Evolutionary conservation across 2,113 vertebrate genomes (phyloP).

Genomic region (Ciconia maguari): DNA sequence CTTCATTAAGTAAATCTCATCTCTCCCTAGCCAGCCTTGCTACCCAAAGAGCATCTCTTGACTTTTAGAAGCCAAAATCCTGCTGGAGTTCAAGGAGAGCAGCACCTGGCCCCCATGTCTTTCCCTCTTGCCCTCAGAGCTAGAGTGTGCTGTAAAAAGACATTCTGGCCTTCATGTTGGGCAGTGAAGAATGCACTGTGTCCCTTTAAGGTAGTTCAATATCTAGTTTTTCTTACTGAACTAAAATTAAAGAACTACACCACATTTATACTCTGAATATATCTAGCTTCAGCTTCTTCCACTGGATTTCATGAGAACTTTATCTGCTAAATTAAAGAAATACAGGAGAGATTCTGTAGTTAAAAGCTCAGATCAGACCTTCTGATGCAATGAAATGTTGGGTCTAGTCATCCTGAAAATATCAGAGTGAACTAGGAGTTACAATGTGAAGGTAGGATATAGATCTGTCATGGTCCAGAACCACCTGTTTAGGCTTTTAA

Average conservation of each 20-base stretch:
- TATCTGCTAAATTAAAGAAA: not conserved
- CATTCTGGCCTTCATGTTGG: not conserved
- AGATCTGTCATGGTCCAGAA: not conserved
- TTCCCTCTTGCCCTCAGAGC: not conserved
- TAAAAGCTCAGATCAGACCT: not conserved
- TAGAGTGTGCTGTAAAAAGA: not conserved
- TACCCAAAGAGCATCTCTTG: not conserved
- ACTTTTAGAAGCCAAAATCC: not conserved
- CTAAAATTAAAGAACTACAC: not conserved
- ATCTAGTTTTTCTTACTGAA: not conserved
- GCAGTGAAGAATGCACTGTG: not conserved
- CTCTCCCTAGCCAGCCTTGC: not conserved
- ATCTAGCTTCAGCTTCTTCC: not conserved
- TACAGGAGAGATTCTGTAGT: not conserved
- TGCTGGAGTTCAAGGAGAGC: not conserved
- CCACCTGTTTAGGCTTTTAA: not conserved
- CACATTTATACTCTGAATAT: not conserved
- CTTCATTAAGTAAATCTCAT: not conserved
- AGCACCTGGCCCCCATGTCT: not conserved
- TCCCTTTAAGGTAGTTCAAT: not conserved
- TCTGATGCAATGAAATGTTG: not conserved
- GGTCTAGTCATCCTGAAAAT: not conserved
- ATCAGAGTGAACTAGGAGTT: not conserved
- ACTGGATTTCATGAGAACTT: not conserved
- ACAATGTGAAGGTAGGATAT: not conserved